Conservation (phyloP, 2,113 vertebrate species). For the Callipepla squamata region DNA sequence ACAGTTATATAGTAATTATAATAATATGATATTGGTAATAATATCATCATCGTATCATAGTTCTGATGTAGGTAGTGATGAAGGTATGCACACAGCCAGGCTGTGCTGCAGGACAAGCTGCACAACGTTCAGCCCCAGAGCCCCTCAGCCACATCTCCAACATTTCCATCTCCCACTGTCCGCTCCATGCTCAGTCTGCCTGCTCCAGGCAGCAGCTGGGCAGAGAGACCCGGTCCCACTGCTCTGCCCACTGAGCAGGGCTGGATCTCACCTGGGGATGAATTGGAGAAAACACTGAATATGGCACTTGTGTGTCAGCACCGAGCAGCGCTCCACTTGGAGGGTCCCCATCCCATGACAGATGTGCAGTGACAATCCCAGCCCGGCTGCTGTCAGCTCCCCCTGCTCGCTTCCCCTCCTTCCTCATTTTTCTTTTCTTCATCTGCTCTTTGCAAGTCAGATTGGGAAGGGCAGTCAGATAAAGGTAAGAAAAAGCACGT, state of each 20-base stretch:
- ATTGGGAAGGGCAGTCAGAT: neutral
- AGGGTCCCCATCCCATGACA: neutral
- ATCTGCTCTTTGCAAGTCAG: neutral
- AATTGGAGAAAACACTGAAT: neutral
- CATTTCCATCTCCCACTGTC: neutral
- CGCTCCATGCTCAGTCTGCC: neutral
- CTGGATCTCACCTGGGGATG: neutral
- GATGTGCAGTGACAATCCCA: neutral
- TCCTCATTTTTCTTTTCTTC: neutral
- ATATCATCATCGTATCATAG: too few species aligned
- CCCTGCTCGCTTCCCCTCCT: neutral
- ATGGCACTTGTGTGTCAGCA: neutral
- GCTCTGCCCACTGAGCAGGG: too few species aligned
- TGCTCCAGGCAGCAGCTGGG: neutral
- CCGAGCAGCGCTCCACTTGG: neutral
- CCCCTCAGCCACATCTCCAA: neutral
- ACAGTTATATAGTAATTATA: neutral
- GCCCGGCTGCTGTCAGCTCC: neutral
- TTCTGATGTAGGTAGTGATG: neutral
- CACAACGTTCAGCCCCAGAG: neutral
- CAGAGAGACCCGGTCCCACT: neutral
- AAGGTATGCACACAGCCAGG: neutral
- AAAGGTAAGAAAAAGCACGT: neutral
- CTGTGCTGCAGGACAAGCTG: neutral
- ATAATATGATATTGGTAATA: too few species aligned